These are phyloP conservation scores for Cecidostiba fungosa DNA, from an alignment of 2,888 invertebrate species.

Conservation along the genomic window DNA sequence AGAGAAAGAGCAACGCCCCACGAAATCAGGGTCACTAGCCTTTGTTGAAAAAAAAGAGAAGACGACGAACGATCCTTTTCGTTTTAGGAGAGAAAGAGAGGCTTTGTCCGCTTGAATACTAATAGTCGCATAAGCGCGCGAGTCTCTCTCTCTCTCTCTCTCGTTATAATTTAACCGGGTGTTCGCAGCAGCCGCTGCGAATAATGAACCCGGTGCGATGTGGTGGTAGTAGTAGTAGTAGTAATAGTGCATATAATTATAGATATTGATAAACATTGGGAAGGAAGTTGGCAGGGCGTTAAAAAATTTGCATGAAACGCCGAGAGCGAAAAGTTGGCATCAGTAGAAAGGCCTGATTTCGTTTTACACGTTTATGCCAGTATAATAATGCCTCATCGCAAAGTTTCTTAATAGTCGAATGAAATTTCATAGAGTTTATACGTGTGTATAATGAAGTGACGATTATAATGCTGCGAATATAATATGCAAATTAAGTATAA, in stretches of 20 bases:
- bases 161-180: not conserved
- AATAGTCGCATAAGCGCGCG: conserved; percentile 4
- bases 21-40: conserved; percentile 79
- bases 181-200: not conserved
- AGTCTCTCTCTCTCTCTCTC: too few species aligned
- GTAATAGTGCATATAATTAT: conserved; percentile 24
- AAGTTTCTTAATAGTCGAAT: too few species aligned
- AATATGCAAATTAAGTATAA: conserved; percentile 31
- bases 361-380: not conserved
- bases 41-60: conserved; percentile 65
- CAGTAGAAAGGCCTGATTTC: not conserved
- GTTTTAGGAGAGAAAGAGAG: conserved; percentile 28
- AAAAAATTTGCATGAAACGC: not conserved
- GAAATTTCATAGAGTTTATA: too few species aligned
- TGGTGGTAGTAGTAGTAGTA: not conserved
- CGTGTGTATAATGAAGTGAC: too few species aligned
- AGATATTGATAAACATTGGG: not conserved
- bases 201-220: conserved; percentile 36
- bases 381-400: too few species aligned
- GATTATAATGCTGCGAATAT: too few species aligned
- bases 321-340: conserved; percentile 17
- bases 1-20: conserved; percentile 80
- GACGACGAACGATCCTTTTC: conserved; percentile 27
- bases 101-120: conserved; percentile 8
- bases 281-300: not conserved